Percentiles rank a stretch among this genome's conserved stretches.
phyloP scores from a whole-genome alignment of 1,140 invertebrate genomes.

The Macrostomum lignano region DNA sequence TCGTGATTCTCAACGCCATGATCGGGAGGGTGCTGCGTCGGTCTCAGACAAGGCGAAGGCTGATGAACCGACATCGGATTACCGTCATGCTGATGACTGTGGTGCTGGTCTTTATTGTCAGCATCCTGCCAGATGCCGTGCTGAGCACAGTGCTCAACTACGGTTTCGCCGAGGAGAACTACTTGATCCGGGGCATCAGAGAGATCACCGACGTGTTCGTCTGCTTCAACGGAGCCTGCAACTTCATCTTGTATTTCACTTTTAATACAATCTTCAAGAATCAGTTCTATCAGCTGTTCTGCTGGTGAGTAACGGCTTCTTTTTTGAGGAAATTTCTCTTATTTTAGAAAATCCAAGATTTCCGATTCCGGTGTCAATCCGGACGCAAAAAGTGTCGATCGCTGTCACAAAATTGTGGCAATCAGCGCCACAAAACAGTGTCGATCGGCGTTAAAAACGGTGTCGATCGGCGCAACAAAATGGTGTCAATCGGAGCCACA shows the following conservation, averaged over 20 bases:
- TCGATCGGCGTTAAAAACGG: too few species aligned
- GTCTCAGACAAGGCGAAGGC: slow-evolving; percentile 6
- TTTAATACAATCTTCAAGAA: slow-evolving; percentile 7
- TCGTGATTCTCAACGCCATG: slow-evolving; percentile 6
- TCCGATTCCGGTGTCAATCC: too few species aligned
- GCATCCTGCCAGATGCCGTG: slow-evolving; percentile 8
- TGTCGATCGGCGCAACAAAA: too few species aligned
- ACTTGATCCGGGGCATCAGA: slow-evolving; percentile 7
- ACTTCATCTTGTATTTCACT: slow-evolving; percentile 6
- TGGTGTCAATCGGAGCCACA: too few species aligned
- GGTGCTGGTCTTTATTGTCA: slow-evolving; percentile 36
- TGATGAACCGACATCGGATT: slow-evolving; percentile 7
- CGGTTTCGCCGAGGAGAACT: slow-evolving; percentile 8
- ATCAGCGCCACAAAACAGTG: too few species aligned
- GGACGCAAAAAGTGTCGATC: too few species aligned
- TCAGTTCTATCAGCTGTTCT: slow-evolving; percentile 9
- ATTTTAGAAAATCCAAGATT: too few species aligned
- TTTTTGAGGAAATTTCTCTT: too few species aligned
- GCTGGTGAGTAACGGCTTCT: too few species aligned
- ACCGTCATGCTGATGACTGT: too few species aligned
- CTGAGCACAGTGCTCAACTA: slow-evolving; percentile 6
- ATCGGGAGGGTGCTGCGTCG: slow-evolving; percentile 6
- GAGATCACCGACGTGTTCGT: slow-evolving; percentile 8
- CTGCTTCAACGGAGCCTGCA: slow-evolving; percentile 7
- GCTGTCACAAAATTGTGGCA: too few species aligned